phyloP scores from a whole-genome alignment of 1,140 invertebrate genomes.

The Leptinotarsa defecta region DNA sequence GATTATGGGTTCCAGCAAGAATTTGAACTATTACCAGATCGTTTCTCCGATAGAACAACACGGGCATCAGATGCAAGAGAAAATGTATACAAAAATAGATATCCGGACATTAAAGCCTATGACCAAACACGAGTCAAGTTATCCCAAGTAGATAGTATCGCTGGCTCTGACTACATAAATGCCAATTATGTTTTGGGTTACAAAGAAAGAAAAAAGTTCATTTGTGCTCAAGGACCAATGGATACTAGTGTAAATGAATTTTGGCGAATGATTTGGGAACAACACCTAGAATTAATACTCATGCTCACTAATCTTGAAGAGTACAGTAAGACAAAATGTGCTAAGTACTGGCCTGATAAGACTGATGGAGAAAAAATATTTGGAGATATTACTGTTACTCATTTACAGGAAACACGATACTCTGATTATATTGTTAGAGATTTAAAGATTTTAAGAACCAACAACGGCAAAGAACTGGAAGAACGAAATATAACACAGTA shows the following conservation, averaged over 20 bases:
- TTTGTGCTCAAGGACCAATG: constrained; percentile 92
- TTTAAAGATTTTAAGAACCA: constrained; percentile 65
- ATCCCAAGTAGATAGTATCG: constrained; percentile 73
- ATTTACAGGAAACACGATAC: constrained; percentile 75
- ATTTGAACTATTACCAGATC: constrained; percentile 83
- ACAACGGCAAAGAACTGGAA: constrained; percentile 65
- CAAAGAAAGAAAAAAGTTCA: constrained; percentile 91
- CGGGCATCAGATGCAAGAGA: constrained; percentile 84
- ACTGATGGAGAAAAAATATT: constrained; percentile 75
- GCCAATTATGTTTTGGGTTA: constrained; percentile 91
- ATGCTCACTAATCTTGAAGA: constrained; percentile 95
- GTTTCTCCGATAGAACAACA: constrained; percentile 84
- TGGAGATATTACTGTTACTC: constrained; percentile 77
- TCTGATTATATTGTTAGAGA: constrained; percentile 83
- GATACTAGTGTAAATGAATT: constrained; percentile 92
- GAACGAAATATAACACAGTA: constrained; percentile 83
- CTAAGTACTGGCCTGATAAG: constrained; percentile 91
- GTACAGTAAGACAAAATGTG: constrained; percentile 91
- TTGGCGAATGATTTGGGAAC: constrained; percentile 98
- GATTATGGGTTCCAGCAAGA: constrained; percentile 89
- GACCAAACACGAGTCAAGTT: constrained; percentile 90
- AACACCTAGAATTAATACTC: constrained; percentile 86
- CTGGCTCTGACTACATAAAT: constrained; percentile 89
- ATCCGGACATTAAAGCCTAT: constrained; percentile 89
- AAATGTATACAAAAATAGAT: constrained; percentile 85